A percentile compares a stretch with the other conserved stretches of the same genome.
Conservation (phyloP, 2,888 invertebrate species). For the Orchesellides sinensis region DNA sequence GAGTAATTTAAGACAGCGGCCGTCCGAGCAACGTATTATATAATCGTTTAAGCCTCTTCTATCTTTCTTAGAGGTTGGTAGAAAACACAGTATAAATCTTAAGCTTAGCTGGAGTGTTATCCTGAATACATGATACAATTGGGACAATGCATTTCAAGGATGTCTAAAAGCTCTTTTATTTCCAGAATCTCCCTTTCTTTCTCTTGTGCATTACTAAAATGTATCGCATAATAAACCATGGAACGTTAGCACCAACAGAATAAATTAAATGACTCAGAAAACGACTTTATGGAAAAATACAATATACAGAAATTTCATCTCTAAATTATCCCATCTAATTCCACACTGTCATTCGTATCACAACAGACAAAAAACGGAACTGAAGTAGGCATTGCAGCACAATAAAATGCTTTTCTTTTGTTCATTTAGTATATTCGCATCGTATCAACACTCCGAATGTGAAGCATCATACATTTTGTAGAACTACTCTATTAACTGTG, state of each 20-base stretch:
- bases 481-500: no score
- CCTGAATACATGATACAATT: constrained; percentile 8
- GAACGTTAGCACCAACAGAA: constrained; percentile 51
- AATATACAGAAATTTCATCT: constrained; percentile 37
- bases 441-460: no score
- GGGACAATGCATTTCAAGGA: constrained; percentile 46
- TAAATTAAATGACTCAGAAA: constrained; percentile 65
- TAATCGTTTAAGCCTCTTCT: neutral
- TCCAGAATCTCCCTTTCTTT: constrained; percentile 13
- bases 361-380: neutral
- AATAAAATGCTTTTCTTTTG: constrained; percentile 18
- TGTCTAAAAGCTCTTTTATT: constrained; percentile 21
- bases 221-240: constrained; percentile 50
- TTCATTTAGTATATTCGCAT: neutral
- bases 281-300: constrained; percentile 61
- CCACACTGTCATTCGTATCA: constrained; percentile 32
- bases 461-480: no score
- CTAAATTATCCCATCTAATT: constrained; percentile 48
- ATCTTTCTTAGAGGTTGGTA: neutral
- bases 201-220: constrained; percentile 13
- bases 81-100: neutral
- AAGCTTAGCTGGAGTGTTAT: neutral
- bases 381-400: neutral
- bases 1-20: neutral
- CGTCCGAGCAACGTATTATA: no score